Percentiles rank a stretch among this genome's conserved stretches.
These are phyloP conservation scores for Rhodeus uyekii DNA, from an alignment of 2,797 vertebrate species.

Conservation along the genomic window DNA sequence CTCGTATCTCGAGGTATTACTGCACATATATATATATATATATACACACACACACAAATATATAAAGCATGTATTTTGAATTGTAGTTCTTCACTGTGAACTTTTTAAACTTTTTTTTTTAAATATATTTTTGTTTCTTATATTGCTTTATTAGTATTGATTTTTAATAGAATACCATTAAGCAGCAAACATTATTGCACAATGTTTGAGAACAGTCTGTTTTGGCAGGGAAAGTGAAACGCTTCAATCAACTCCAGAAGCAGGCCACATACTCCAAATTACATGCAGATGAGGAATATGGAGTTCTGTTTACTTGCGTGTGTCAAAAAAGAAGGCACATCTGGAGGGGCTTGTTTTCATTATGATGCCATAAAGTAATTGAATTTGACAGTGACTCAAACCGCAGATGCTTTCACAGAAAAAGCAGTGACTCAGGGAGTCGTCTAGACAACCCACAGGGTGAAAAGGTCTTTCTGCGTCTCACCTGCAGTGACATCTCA, in stretches of 20 bases:
- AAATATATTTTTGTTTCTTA: not conserved
- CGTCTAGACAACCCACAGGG: slow-evolving; percentile 48
- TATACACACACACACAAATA: no score
- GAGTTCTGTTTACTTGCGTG: slow-evolving; percentile 37
- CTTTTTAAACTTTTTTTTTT: not conserved
- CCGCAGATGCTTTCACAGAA: slow-evolving; percentile 41
- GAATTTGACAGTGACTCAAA: slow-evolving; percentile 43
- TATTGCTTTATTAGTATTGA: not conserved
- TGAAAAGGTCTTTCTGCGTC: slow-evolving; percentile 42
- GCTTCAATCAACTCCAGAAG: slow-evolving; percentile 21
- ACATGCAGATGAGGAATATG: slow-evolving; percentile 23
- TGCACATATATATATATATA: no score
- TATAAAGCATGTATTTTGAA: not conserved
- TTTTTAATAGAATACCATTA: not conserved
- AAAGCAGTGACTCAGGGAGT: slow-evolving; percentile 48
- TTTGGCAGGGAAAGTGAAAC: slow-evolving; percentile 6
- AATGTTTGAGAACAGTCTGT: not conserved
- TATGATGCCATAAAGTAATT: slow-evolving; percentile 43
- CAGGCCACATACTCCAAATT: slow-evolving; percentile 4
- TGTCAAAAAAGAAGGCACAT: slow-evolving; percentile 29
- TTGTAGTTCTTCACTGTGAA: not conserved
- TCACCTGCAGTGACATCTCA: slow-evolving; percentile 94
- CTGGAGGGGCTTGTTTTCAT: slow-evolving; percentile 49
- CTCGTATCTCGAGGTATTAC: no score
- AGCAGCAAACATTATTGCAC: not conserved